These are phyloP conservation scores for Sebastes nivosus DNA, from an alignment of 2,797 vertebrate genomes.

Conservation along the genomic window DNA sequence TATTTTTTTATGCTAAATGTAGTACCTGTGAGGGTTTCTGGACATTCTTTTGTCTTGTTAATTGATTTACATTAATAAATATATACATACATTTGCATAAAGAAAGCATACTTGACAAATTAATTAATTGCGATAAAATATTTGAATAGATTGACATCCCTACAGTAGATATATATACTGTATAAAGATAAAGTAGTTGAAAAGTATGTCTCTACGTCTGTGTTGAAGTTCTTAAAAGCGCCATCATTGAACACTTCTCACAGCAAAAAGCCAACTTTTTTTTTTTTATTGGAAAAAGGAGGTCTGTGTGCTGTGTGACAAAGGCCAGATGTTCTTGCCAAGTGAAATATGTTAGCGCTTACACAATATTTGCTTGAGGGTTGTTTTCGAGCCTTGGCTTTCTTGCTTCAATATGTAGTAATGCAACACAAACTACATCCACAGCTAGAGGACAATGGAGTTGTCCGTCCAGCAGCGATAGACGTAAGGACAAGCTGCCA, in stretches of 20 bases:
- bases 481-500: neutral
- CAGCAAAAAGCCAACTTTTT: neutral
- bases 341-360: conserved; percentile 58
- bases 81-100: too few species aligned
- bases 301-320: conserved; percentile 22
- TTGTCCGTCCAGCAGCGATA: neutral
- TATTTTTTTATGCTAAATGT: too few species aligned
- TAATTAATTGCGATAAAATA: too few species aligned
- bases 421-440: conserved; percentile 28
- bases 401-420: conserved; percentile 39
- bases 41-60: too few species aligned
- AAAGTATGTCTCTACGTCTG: neutral
- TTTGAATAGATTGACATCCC: too few species aligned
- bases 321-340: conserved; percentile 53
- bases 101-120: too few species aligned
- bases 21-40: too few species aligned
- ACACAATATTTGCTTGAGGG: conserved; percentile 49
- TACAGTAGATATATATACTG: too few species aligned
- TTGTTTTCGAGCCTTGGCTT: conserved; percentile 48
- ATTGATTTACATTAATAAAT: too few species aligned
- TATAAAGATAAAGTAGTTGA: too few species aligned
- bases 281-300: conserved; percentile 5
- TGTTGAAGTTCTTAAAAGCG: neutral
- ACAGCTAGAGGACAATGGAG: conserved; percentile 32
- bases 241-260: conserved; percentile 5